Evolutionary conservation across 2,888 invertebrate species (phyloP).

Genomic region (Caenorhabditis sp.): DNA sequence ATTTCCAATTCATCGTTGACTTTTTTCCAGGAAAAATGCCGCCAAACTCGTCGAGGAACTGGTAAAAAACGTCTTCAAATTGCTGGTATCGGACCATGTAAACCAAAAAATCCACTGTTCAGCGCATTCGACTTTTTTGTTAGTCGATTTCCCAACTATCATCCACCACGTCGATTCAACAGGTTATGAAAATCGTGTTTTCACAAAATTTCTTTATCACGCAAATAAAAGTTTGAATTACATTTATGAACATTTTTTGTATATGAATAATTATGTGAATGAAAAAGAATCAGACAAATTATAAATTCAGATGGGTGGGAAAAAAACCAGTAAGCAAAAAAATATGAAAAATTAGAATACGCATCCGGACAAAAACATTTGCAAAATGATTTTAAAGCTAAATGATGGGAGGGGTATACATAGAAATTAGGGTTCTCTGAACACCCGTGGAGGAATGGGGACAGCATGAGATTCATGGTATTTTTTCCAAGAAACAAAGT

Average conservation of each 20-base stretch:
- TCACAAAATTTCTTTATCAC: constrained; percentile 14
- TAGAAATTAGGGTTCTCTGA: not conserved
- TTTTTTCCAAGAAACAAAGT: not conserved
- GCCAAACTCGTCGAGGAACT: constrained; percentile 32
- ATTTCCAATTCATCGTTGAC: not conserved
- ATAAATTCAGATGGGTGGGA: not conserved
- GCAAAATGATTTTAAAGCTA: not conserved
- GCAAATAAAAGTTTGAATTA: not conserved
- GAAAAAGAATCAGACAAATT: not conserved
- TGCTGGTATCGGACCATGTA: constrained; percentile 45
- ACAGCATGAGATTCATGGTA: not conserved
- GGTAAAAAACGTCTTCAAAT: constrained; percentile 41
- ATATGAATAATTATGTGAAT: constrained; percentile 10
- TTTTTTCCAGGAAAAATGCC: constrained; percentile 40
- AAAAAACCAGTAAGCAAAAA: not conserved
- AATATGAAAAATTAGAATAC: too few relatives aligned
- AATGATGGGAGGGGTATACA: too few relatives aligned
- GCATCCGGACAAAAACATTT: not conserved
- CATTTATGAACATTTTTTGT: constrained; percentile 2
- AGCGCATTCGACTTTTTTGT: constrained; percentile 43
- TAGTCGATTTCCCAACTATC: constrained; percentile 32
- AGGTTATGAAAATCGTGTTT: constrained; percentile 11
- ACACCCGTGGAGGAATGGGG: constrained; percentile 2
- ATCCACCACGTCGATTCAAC: constrained; percentile 16
- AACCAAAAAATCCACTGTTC: constrained; percentile 38